Evolutionary conservation across 2,113 vertebrate species (phyloP).

Genomic region (Platysternon megacephalum): DNA sequence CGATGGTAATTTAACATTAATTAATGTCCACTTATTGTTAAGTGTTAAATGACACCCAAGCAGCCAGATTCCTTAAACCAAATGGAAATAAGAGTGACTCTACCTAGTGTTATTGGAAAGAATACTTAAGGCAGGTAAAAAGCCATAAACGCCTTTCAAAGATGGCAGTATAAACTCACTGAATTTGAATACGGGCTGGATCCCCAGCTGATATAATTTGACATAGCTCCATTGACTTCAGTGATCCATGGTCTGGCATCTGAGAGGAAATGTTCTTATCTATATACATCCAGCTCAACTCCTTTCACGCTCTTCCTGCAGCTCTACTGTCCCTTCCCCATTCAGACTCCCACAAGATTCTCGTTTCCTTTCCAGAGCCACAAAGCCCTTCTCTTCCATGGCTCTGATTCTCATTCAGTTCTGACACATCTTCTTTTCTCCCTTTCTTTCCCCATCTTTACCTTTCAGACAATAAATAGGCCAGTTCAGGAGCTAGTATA

Average conservation of each 20-base stretch:
- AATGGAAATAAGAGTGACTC: not conserved
- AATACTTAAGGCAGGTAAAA: not conserved
- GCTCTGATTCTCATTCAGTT: not conserved
- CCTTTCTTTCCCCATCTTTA: not conserved
- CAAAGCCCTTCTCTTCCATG: not conserved
- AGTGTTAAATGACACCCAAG: slow-evolving; percentile 29
- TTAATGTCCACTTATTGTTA: slow-evolving; percentile 58
- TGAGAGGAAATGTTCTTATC: not conserved
- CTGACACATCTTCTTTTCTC: not conserved
- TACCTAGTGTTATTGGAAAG: not conserved
- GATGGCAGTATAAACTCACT: not conserved
- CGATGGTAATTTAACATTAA: slow-evolving; percentile 64
- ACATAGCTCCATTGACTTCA: not conserved
- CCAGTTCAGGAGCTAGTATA: not conserved
- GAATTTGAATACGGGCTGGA: accelerated
- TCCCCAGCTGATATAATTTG: not conserved
- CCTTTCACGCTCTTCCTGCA: not conserved
- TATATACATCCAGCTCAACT: not conserved
- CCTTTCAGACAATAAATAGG: not conserved
- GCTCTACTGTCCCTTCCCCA: not conserved
- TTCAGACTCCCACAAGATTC: not conserved
- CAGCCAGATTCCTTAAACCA: slow-evolving; percentile 17
- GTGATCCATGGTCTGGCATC: not conserved
- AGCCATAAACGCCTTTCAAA: not conserved
- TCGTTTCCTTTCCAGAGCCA: not conserved